phyloP scores from a whole-genome alignment of 2,888 invertebrate species.

The Limnephilus auricula region DNA sequence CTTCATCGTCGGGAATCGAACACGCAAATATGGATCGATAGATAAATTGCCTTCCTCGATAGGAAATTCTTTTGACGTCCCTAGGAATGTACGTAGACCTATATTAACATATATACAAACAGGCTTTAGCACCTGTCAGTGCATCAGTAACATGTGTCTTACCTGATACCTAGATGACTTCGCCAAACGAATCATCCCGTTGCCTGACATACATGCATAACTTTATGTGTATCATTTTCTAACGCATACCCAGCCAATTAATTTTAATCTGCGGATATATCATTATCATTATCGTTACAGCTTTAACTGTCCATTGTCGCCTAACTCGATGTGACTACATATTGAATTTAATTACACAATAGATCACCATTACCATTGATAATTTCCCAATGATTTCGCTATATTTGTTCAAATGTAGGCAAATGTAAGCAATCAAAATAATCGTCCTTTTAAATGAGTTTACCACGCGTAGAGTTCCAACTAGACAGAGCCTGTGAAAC shows the following conservation, averaged over 20 bases:
- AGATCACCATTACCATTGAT: background rate
- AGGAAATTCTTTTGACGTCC: background rate
- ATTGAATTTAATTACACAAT: background rate
- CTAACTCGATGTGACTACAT: background rate
- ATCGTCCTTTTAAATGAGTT: background rate
- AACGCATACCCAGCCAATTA: slow-evolving; percentile 1
- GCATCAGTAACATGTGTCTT: background rate
- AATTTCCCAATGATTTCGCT: background rate
- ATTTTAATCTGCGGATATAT: background rate
- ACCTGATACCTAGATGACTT: slow-evolving; percentile 1
- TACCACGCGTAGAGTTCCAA: background rate
- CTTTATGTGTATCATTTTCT: slow-evolving; percentile 16
- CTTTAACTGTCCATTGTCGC: background rate
- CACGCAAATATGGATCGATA: background rate
- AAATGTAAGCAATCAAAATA: background rate
- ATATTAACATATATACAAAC: background rate
- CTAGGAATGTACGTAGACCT: background rate
- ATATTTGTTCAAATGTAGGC: background rate
- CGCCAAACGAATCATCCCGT: slow-evolving; percentile 17
- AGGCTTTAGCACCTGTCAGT: background rate
- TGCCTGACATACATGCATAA: slow-evolving; percentile 39
- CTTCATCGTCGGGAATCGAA: background rate
- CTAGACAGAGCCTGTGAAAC: background rate
- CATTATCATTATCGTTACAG: background rate
- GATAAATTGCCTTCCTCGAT: background rate